Evolutionary conservation across 2,888 invertebrate species (phyloP), one percentile per base, ranked within the genome.

Genomic region (Rhingia rostrata): DNA sequence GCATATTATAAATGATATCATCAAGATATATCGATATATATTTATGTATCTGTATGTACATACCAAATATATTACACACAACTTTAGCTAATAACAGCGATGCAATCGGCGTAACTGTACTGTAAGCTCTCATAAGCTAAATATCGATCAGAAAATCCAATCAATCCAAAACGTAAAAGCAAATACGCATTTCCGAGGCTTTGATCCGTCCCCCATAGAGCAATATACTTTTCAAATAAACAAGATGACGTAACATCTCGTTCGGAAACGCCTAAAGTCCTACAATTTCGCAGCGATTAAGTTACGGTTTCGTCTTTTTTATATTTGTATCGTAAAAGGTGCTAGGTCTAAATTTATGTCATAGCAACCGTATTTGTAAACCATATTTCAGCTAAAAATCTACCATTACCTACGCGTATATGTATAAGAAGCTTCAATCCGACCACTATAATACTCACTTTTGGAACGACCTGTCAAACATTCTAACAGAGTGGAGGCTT

Each of bases 271-370:
- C 45, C 30, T 4, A 10, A 37, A 54, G 47, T 73, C 39, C 45
- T 56, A 47, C 45, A 39, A 73, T 77, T 69, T 69, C 69, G 54
- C 32, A 53, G 12, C 77, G 69, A 69, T 77, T 77, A 77, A 67
- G 75, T 69, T 77, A 67, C 67, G 53, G 37, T 77, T 54, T 82
- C 58, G 22, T 54, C 66, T 39, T 47, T 61, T 53, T 73, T 73
- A 63, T 79, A 83, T 83, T 78, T 54, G 43, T 37, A 56, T 73
- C 67, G 33, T 67, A 72, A 83, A 79, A 73, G 43, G 41, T 22
- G 61, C 51, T 58, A 9, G 41, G 60, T 49, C 41, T 35, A 10
- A 43, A 66, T 54, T 35, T 67, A 43, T 54, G 41, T 67, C 43
- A 54, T 6, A 43, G 43, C 45, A 7, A 6, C 47, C 35, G 56